Conservation (phyloP, 1,140 invertebrate genomes). For the Achroia grisella region DNA sequence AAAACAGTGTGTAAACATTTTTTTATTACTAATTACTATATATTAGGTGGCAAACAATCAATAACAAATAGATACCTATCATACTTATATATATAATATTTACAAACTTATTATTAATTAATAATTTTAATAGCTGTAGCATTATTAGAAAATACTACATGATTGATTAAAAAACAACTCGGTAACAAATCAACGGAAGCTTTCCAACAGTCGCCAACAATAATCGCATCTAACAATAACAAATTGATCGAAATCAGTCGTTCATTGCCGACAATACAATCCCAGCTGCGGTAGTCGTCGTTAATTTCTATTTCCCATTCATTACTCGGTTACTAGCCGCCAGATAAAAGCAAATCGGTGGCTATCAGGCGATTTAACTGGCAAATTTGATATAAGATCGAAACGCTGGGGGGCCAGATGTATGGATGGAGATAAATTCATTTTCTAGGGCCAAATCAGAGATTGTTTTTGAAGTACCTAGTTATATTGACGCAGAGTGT, state of each 20-base stretch:
- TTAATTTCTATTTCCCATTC: conserved; percentile 21
- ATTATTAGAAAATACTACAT: too few species aligned
- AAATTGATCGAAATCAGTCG: conserved; percentile 36
- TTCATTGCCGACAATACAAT: conserved; percentile 18
- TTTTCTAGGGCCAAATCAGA: conserved; percentile 27
- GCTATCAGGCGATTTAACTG: not conserved
- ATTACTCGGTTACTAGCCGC: conserved; percentile 11
- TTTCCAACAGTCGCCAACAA: too few species aligned
- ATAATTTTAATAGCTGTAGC: too few species aligned
- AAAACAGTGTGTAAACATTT: too few species aligned
- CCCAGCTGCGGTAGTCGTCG: conserved; percentile 5
- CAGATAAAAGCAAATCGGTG: not conserved
- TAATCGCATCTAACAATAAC: conserved; percentile 26
- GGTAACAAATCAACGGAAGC: too few species aligned
- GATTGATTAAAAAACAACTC: too few species aligned
- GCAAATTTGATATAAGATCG: not conserved
- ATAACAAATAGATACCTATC: too few species aligned
- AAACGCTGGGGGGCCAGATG: conserved; percentile 5
- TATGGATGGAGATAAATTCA: conserved; percentile 16
- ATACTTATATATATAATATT: too few species aligned
- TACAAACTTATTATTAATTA: too few species aligned
- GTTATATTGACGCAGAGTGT: conserved; percentile 8
- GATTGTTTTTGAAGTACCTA: conserved; percentile 47
- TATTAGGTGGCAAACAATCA: too few species aligned
- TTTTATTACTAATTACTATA: too few species aligned